Evolutionary conservation across 2,797 vertebrate genomes (phyloP).

Genomic region (Lagocephalus sceleratus): DNA sequence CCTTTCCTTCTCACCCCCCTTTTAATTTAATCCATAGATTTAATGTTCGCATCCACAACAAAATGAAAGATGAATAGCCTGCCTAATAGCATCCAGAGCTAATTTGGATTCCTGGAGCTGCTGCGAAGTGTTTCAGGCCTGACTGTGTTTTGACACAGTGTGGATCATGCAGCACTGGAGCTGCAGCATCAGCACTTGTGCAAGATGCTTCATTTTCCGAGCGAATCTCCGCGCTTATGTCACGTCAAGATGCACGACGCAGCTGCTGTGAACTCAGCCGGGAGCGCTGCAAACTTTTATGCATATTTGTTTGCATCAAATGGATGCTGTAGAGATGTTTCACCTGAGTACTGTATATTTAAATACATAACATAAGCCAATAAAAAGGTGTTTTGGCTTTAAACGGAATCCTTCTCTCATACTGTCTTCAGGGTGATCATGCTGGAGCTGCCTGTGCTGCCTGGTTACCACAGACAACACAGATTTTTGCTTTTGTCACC

Average conservation of each 20-base stretch:
- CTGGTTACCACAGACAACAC: slow-evolving; percentile 1
- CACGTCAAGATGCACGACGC: slow-evolving; percentile 16
- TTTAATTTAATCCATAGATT: slow-evolving; percentile 66
- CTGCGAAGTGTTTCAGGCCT: slow-evolving; percentile 29
- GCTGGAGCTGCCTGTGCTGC: slow-evolving; percentile 3
- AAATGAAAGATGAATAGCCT: slow-evolving; percentile 62
- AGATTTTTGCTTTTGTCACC: neutral
- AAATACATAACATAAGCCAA: no score
- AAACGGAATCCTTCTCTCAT: neutral
- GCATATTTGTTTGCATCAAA: no score
- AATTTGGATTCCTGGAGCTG: slow-evolving; percentile 49
- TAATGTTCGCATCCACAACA: slow-evolving; percentile 51
- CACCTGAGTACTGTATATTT: no score
- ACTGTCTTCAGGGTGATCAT: slow-evolving; percentile 24
- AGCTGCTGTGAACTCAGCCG: no score
- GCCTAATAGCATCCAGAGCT: slow-evolving; percentile 56
- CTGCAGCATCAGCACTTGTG: slow-evolving; percentile 45
- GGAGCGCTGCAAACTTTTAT: no score
- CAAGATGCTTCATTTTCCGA: slow-evolving; percentile 22
- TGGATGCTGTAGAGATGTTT: no score
- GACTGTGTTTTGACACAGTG: slow-evolving; percentile 27
- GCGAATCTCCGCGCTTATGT: slow-evolving; percentile 8
- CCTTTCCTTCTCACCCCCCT: slow-evolving; percentile 46
- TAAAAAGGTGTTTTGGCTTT: no score
- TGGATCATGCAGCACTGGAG: slow-evolving; percentile 23